Base-by-base conservation (phyloP, 2,797 vertebrate genomes). In the Hirundo rustica region DNA sequence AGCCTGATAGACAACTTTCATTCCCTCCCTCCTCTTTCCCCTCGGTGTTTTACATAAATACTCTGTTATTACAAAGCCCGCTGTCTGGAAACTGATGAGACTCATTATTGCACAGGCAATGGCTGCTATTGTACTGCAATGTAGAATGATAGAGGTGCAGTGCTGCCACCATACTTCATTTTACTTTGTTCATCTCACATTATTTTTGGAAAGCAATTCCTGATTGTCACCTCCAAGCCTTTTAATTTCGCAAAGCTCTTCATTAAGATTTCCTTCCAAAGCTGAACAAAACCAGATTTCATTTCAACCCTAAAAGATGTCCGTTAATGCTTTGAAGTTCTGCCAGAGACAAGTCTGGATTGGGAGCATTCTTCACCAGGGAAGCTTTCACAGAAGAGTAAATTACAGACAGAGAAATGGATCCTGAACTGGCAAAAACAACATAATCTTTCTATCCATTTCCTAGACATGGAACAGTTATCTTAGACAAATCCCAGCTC, bases 11-110 rank as follows among this genome's bases (percentile, higher is more conserved):
- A 96, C 91, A 88, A 84, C 76, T 93, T 81, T 71, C 71, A 73
- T 53, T 94, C 51, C 53, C 26, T 84, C 51, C 51, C 13, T 74
- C 80, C 77, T 86, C 85, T 77, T 66, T 75, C 51, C 62, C 64
- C 23, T 57, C 42, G 11, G 79, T 90, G 64, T 93, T 97, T 96
- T 97, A 88, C 94, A 97, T 96, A 96, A 95, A 95, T 89, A 77
- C 74, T 78, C 93, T 89, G 66, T 85, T 92, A 95, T 93, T 96
- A 92, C 62, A 62, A 92, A 93, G 94, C 79, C 74, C 22, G 18
- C 85, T 96, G 83, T 95, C 96, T 94, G 93, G 89, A 92, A 95
- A 85, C 89, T 88, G 94, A 97, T 88, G 8, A 84, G 74, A 89
- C 87, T 54, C 85, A 76, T 84, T 89, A 92, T 90, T 77, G 85